phyloP scores from a whole-genome alignment of 2,113 vertebrate genomes.

The Damaliscus lunatus region DNA sequence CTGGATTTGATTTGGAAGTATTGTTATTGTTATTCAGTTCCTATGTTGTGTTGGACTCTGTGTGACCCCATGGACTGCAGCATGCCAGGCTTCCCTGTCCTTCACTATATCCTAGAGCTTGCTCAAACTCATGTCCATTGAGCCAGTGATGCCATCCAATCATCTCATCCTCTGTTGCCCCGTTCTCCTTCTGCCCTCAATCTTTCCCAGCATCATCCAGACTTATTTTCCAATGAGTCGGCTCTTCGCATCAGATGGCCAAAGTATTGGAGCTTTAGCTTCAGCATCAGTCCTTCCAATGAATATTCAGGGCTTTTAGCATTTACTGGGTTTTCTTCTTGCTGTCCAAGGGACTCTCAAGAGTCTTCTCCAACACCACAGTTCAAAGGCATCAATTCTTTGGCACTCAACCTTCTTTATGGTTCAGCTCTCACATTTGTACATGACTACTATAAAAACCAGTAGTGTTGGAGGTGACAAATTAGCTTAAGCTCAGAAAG shows the following conservation, averaged over 20 bases:
- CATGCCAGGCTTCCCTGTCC: neutral
- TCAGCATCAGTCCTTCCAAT: neutral
- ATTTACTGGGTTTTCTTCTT: neutral
- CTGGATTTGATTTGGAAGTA: neutral
- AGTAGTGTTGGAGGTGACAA: neutral
- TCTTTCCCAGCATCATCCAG: neutral
- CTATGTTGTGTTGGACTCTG: neutral
- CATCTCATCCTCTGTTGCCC: neutral
- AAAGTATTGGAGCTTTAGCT: neutral
- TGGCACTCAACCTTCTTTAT: neutral
- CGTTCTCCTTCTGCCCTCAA: neutral
- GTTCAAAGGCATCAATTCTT: neutral
- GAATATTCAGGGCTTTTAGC: neutral
- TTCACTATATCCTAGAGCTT: neutral
- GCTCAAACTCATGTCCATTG: neutral
- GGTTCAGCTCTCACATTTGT: neutral
- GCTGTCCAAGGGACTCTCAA: neutral
- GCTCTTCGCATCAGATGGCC: neutral
- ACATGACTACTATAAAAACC: neutral
- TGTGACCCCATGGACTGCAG: neutral
- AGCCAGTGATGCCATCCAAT: neutral
- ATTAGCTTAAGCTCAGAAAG: neutral
- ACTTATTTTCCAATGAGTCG: neutral
- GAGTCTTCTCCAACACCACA: neutral
- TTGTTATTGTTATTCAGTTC: neutral